Evolutionary conservation across 1,140 invertebrate species (phyloP), one percentile per base, ranked within the genome.

Genomic region (Nixonia krombeini): DNA sequence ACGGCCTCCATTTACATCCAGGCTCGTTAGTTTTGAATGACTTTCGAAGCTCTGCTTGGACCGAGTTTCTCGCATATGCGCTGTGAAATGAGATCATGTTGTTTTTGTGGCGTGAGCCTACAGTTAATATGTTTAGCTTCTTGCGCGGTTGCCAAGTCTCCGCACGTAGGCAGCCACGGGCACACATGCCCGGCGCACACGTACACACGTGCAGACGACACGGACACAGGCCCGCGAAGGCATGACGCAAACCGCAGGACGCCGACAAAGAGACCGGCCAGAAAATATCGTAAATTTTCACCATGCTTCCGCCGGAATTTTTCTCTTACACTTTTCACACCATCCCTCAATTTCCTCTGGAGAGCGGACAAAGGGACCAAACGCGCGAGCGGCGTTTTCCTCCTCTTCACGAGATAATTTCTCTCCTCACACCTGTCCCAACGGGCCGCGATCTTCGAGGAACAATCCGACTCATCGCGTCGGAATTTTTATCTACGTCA

Each of bases 121-220:
- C 78, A 73, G 81, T 84, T 85, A 84, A 85, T 84, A 83, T 81
- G 82, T 85, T 85, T 82, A 85, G 81, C 83, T 81, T 61, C 47
- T 61, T 61, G 74, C 81, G 75, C 62, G 29, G 81, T 81, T 83
- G 80, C 81, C 81, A 82, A 76, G 67, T 81, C 66, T 75, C 47
- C 38, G 66, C 70, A 74, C 71, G 76, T 73, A 77, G 67, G 73
- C 74, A 63, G 58, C 31, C 37, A 33, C 45, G 41, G 56, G 40
- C 31, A 17, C 49, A 47, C 51, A 28, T 35, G 40, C 52, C 28
- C 38, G 58, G 45, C n/a, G n/a, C n/a, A n/a, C n/a, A 57, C 33
- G 10, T 10, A 51, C 52, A 57, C 29, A 44, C 50, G 44, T 53
- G 66, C 59, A 74, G n/a, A n/a, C n/a, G n/a, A n/a, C n/a, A n/a